Evolutionary conservation across 2,888 invertebrate species (phyloP), one percentile per base, ranked within the genome.

Genomic region (Lochmaea capreae): DNA sequence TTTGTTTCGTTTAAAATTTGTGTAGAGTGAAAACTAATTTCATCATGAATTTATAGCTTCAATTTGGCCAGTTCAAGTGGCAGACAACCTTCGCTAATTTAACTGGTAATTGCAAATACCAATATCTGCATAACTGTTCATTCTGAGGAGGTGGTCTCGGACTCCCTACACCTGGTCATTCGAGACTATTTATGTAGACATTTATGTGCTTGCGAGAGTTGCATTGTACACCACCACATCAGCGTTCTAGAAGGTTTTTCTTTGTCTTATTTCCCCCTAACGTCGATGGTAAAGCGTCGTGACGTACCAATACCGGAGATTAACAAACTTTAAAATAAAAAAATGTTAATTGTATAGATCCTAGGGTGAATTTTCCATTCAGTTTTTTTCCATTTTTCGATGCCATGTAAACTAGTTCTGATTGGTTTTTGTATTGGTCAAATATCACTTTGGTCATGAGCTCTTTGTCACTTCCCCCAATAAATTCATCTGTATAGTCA

Each of bases 121-220:
- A 83, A 84, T 84, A 84, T 73, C 75, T 74, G 73, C 76, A 74
- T 74, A 72, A 76, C 66, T 61, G 71, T 67, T 67, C 71, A 71
- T 76, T 63, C 72, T 71, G 78, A 76, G 78, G 78, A 80, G 81
- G 81, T 82, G 81, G 83, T 80, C 83, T 5, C 84, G 71, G 65
- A 68, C 71, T 67, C 71, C 57, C 70, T 82, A 84, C 85, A 86
- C 85, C 85, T 86, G 85, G 85, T 84, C 83, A 85, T 84, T 81
- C 81, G 83, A 83, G 84, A 85, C 84, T 86, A 86, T 86, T 86
- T 86, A 86, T 86, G 86, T 84, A 77, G 85, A 86, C 86, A 85
- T 86, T 86, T 86, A 86, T 86, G 85, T 81, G 82, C 84, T 83
- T 84, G 84, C 82, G 81, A 83, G 84, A 84, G 82, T 82, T 82